phyloP scores from a whole-genome alignment of 2,888 invertebrate species.

The Acanthopleura granulata region DNA sequence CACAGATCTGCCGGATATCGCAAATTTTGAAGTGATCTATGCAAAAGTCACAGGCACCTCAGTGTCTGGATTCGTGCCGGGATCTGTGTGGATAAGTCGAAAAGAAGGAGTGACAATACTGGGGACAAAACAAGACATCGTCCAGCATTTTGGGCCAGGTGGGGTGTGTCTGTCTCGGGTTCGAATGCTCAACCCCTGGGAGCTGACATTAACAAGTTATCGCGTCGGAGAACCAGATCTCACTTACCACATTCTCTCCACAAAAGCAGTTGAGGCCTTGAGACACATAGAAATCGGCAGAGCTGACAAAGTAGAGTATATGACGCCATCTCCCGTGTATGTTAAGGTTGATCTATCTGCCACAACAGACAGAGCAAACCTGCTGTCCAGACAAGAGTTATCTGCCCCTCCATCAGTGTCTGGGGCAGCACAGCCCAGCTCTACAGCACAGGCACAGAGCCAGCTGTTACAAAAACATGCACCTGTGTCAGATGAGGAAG shows the following conservation, averaged over 20 bases:
- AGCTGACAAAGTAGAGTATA: slow-evolving; percentile 14
- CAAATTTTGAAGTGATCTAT: neutral
- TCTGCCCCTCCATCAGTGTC: neutral
- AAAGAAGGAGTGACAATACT: slow-evolving; percentile 27
- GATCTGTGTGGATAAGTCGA: neutral
- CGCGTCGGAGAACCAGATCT: slow-evolving; percentile 49
- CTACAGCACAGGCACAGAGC: neutral
- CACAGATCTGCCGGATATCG: neutral
- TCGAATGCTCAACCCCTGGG: slow-evolving; percentile 46
- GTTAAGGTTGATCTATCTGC: neutral
- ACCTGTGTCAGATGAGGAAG: slow-evolving; percentile 44
- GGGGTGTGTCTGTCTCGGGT: slow-evolving; percentile 41
- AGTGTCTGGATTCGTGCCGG: neutral
- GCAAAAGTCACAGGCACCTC: neutral
- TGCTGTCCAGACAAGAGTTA: neutral
- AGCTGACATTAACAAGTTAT: slow-evolving; percentile 41
- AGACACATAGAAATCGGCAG: slow-evolving; percentile 20
- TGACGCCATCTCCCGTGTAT: slow-evolving; percentile 12
- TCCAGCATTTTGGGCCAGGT: slow-evolving; percentile 41
- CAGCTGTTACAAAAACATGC: neutral
- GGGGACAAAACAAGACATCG: slow-evolving; percentile 31
- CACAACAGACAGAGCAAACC: neutral
- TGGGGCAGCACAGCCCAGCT: neutral
- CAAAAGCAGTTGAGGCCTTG: slow-evolving; percentile 33
- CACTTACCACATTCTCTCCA: slow-evolving; percentile 39